Evolutionary conservation across 2,888 invertebrate species (phyloP).

Genomic region (Petrophora chlorosata): DNA sequence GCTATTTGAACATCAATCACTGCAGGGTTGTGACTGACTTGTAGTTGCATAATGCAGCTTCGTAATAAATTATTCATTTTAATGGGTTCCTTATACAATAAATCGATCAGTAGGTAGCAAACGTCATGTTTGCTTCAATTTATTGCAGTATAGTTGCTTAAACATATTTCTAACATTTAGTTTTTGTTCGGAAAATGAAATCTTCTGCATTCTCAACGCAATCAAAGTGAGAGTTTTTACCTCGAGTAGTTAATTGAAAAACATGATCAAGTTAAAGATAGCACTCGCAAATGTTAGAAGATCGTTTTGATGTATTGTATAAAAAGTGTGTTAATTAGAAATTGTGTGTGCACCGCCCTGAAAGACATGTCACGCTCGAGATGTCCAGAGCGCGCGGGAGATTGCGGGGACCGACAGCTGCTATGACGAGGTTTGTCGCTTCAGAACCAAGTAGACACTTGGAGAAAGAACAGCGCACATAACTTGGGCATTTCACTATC

Average conservation of each 20-base stretch:
- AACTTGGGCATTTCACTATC: constrained; percentile 33
- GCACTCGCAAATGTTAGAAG: constrained; percentile 25
- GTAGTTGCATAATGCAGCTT: constrained; percentile 20
- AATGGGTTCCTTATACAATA: constrained; percentile 21
- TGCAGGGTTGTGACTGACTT: constrained; percentile 52
- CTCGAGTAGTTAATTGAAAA: constrained; percentile 22
- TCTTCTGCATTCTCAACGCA: constrained; percentile 13
- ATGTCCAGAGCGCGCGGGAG: constrained; percentile 54
- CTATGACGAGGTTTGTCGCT: constrained; percentile 38
- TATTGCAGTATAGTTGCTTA: constrained; percentile 6
- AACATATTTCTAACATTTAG: background rate
- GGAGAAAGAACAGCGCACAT: constrained; percentile 47
- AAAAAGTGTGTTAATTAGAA: constrained; percentile 64
- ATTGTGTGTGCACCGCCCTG: constrained; percentile 62
- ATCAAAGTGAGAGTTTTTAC: constrained; percentile 29
- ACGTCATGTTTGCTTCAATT: constrained; percentile 16
- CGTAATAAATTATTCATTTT: constrained; percentile 23
- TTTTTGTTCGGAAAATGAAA: constrained; percentile 13
- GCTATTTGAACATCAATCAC: constrained; percentile 50
- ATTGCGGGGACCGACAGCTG: constrained; percentile 44
- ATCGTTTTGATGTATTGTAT: constrained; percentile 32
- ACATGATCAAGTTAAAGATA: constrained; percentile 36
- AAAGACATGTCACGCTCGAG: constrained; percentile 75
- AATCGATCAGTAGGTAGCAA: constrained; percentile 16
- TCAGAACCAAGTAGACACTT: constrained; percentile 54